Conservation (phyloP, 2,113 vertebrate genomes). For the Erythrolamprus reginae region DNA sequence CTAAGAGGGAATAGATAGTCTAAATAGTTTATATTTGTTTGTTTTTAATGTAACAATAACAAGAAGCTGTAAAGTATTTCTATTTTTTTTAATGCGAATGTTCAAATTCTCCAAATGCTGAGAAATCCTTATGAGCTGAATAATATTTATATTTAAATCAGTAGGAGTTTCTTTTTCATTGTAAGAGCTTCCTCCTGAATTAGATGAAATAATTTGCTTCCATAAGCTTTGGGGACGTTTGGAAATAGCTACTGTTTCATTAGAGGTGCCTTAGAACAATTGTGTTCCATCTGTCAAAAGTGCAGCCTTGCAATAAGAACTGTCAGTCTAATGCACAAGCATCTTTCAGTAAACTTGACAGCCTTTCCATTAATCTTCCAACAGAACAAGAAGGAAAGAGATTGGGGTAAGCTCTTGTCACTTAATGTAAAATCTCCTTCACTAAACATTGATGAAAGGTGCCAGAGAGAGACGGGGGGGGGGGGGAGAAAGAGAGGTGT, state of each 20-base stretch:
- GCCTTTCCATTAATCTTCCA: constrained; percentile 1
- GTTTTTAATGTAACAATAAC: not conserved
- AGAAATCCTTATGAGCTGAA: not conserved
- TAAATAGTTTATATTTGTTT: not conserved
- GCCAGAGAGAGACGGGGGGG: too few relatives aligned
- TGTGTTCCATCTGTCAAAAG: not conserved
- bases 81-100: not conserved
- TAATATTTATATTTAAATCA: constrained; percentile 3
- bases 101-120: not conserved
- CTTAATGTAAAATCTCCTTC: constrained; percentile 7
- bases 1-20: not conserved
- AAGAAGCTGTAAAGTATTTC: not conserved
- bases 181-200: not conserved
- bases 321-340: constrained; percentile 5
- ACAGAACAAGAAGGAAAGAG: not conserved
- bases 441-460: not conserved
- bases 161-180: not conserved
- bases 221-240: not conserved
- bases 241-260: not conserved
- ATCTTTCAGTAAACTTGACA: constrained; percentile 12
- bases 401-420: not conserved
- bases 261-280: not conserved
- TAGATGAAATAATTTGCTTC: not conserved
- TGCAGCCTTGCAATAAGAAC: constrained; percentile 12
- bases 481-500: too few relatives aligned